Base-by-base conservation (phyloP, 1,140 invertebrate species). In the Cecropterus lyciades region DNA sequence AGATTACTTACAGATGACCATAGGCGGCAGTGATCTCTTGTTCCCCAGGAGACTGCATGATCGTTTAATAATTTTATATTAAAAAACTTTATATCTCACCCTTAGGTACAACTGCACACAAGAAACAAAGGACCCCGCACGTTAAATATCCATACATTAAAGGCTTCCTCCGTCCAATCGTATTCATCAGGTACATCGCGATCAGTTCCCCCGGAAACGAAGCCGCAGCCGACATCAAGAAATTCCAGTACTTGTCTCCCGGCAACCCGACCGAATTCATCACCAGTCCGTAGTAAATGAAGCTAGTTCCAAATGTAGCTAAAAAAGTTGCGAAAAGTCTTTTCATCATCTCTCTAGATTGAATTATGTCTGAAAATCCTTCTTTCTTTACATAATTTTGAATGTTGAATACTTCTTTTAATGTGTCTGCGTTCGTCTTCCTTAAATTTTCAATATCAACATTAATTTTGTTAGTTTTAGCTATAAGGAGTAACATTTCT, bases 251-350 rank as follows among this genome's bases (percentile, higher is more conserved):
- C 73, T 94, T 92, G 70, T 94, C 93, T 1, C 96, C 96, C 7
- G 94, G 95, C 13, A 97, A 88, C 49, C 94, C 93, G 0, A 96
- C 95, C 0, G 96, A 95, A 73, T 97, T 96, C 1, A 97, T 89
- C 8, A 96, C 95, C 3, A 97, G 78, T 0, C 96, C 97, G 73
- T 97, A 97, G 80, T 97, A 97, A 5, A 97, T 94, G 69, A 97
- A 95, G 1, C 94, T 93, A 45, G 94, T 93, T 0, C 95, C 93
- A 14, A 95, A 93, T 93, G 94, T 95, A 77, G 93, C 95, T 64
- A 95, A 92, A 24, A 92, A 94, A 0, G 72, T 73, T 0, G 83
- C 79, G 0, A 76, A 3, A 4, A 87, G 33, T 7, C 85, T 69
- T 42, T 81, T 84, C 6, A 86, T 7, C 13, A 89, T 81, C 52